These are phyloP conservation scores for Drosophila demipolita DNA, from an alignment of 2,888 invertebrate genomes.

Conservation along the genomic window DNA sequence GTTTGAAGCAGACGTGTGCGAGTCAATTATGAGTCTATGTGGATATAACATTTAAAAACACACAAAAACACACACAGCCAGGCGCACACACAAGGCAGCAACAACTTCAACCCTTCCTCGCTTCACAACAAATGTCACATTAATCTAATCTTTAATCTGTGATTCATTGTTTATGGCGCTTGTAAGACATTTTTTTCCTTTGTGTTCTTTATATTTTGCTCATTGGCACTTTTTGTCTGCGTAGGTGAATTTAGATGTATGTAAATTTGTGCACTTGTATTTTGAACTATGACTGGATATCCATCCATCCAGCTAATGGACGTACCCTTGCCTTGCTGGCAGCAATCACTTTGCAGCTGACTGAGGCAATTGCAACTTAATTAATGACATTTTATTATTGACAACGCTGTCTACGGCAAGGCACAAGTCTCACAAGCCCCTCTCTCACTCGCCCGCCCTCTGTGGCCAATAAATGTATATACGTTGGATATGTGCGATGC, in stretches of 20 bases:
- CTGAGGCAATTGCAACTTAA: constrained; percentile 47
- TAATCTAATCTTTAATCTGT: constrained; percentile 56
- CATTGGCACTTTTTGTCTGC: background rate
- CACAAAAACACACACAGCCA: background rate
- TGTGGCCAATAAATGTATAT: background rate
- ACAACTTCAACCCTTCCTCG: background rate
- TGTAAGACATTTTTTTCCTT: constrained; percentile 7
- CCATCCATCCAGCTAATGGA: constrained; percentile 25
- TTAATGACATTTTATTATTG: constrained; percentile 55
- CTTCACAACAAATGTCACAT: constrained; percentile 24
- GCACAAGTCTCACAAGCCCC: background rate
- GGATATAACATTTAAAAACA: background rate
- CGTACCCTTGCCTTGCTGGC: constrained; percentile 25
- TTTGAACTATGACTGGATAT: background rate
- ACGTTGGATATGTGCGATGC: constrained; percentile 21
- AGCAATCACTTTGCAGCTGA: constrained; percentile 33
- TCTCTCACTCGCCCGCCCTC: constrained; percentile 14
- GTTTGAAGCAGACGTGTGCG: constrained; percentile 5
- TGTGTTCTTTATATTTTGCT: constrained; percentile 10
- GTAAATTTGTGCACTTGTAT: background rate
- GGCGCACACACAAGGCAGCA: background rate
- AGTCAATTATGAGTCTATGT: background rate
- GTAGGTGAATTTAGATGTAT: constrained; percentile 6
- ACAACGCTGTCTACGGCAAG: constrained; percentile 24
- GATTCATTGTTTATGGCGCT: constrained; percentile 51